Conservation (phyloP, 2,113 vertebrate species). For the Choloepus hoffmanni region DNA sequence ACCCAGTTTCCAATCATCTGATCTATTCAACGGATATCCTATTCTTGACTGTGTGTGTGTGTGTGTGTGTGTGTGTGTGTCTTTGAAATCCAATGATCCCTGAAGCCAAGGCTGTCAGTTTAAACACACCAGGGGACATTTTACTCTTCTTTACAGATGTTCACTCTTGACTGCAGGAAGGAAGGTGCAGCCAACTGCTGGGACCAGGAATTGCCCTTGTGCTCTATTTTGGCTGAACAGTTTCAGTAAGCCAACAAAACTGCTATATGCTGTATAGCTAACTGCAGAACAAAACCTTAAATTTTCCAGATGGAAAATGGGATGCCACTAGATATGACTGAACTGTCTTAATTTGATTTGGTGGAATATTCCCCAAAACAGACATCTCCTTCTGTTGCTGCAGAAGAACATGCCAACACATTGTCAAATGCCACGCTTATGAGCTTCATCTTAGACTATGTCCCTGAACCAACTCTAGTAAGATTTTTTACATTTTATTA, state of each 20-base stretch:
- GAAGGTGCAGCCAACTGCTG: neutral
- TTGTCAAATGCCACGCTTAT: neutral
- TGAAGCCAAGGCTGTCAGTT: conserved; percentile 33
- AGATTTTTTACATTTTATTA: neutral
- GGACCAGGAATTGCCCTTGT: conserved; percentile 5
- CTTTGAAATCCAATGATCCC: conserved; percentile 66
- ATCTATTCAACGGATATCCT: conserved; percentile 23
- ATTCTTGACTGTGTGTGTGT: neutral
- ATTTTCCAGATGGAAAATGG: conserved; percentile 53
- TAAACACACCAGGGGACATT: neutral
- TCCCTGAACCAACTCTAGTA: neutral
- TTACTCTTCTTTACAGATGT: conserved; percentile 46
- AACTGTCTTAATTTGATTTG: neutral
- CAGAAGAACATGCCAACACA: neutral
- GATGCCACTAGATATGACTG: conserved; percentile 22
- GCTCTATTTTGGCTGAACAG: neutral
- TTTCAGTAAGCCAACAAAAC: conserved; percentile 48
- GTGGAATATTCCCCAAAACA: neutral
- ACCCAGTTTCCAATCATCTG: conserved; percentile 54
- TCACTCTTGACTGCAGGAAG: neutral
- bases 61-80: neutral
- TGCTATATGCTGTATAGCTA: neutral
- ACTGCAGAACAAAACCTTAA: conserved; percentile 46
- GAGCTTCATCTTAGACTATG: neutral
- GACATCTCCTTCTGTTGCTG: neutral